Conservation (phyloP, 2,888 invertebrate genomes). For the Cylloceria caligata region DNA sequence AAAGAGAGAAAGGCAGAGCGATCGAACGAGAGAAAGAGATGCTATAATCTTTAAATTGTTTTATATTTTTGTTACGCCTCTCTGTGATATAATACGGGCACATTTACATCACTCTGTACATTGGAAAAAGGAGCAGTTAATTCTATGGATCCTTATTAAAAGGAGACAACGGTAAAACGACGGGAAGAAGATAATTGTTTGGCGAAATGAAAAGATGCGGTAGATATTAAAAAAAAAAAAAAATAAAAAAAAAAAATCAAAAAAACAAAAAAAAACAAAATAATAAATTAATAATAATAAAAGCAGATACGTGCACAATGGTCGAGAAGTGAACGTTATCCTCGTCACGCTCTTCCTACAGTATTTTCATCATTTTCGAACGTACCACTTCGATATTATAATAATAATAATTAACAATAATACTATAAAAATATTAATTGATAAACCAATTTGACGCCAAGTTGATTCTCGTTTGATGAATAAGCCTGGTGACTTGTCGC, state of each 20-base stretch:
- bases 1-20: conserved; percentile 39
- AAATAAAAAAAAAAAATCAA: conserved; percentile 3
- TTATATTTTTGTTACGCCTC: conserved; percentile 83
- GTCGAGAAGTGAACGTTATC: conserved; percentile 22
- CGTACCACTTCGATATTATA: conserved; percentile 52
- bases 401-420: conserved; percentile 11
- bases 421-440: conserved; percentile 20
- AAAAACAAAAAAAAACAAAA: not conserved
- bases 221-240: conserved; percentile 17
- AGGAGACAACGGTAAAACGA: conserved; percentile 17
- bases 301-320: conserved; percentile 20
- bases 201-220: conserved; percentile 4
- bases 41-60: conserved; percentile 79
- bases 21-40: conserved; percentile 48
- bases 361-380: conserved; percentile 33
- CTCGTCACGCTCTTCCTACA: conserved; percentile 27
- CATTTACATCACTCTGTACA: conserved; percentile 81
- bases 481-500: conserved; percentile 13
- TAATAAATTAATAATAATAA: conserved; percentile 26
- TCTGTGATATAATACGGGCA: conserved; percentile 84
- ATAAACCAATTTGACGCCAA: conserved; percentile 12
- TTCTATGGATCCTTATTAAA: conserved; percentile 38
- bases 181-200: conserved; percentile 7
- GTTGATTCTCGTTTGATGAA: conserved; percentile 20
- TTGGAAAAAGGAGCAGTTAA: conserved; percentile 69